Conservation (phyloP, 1,140 invertebrate species). For the Plectrocnemia conspersa region DNA sequence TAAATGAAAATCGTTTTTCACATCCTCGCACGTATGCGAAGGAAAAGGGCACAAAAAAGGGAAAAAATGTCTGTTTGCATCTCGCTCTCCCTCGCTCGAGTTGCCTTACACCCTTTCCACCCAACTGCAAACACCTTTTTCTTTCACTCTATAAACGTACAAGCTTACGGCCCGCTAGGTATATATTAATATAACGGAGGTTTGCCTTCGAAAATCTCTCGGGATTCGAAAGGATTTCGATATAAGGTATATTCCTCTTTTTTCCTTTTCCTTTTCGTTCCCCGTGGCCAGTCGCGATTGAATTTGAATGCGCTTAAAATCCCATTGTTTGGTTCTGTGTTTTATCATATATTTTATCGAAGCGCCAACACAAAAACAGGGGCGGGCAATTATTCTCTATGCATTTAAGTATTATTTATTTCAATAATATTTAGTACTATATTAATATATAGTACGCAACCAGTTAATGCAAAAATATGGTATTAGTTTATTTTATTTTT, state of each 20-base stretch:
- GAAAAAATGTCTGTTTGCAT: no score
- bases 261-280: conserved; percentile 26
- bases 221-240: conserved; percentile 37
- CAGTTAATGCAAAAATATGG: background rate
- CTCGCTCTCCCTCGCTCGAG: no score
- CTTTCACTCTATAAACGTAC: conserved; percentile 33
- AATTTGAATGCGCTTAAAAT: conserved; percentile 36
- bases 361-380: conserved; percentile 9
- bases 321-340: conserved; percentile 33
- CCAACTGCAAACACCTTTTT: conserved; percentile 34
- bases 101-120: conserved; percentile 30
- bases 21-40: no score
- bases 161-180: conserved; percentile 33
- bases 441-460: background rate
- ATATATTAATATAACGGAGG: conserved; percentile 37
- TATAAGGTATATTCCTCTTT: conserved; percentile 34
- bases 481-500: background rate
- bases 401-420: background rate
- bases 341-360: conserved; percentile 33
- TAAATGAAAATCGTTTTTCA: no score
- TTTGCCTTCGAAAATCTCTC: conserved; percentile 36
- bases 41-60: no score
- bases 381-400: conserved; percentile 23
- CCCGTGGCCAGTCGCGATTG: conserved; percentile 32
- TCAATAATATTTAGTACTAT: background rate